Evolutionary conservation across 2,797 vertebrate genomes (phyloP).

Genomic region (Anas georgica): DNA sequence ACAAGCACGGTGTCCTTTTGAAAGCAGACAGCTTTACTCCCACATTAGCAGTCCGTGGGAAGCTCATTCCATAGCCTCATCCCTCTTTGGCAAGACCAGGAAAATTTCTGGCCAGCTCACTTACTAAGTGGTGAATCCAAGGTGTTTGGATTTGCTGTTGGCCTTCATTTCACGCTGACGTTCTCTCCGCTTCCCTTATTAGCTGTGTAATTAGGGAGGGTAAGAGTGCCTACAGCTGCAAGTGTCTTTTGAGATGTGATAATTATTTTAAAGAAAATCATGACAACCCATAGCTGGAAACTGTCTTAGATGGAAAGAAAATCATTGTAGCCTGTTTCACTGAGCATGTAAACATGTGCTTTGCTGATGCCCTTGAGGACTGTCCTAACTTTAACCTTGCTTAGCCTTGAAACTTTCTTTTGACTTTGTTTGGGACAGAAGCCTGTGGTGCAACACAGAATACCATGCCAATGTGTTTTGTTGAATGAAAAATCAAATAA

Average conservation of each 20-base stretch:
- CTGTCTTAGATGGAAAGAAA: slow-evolving; percentile 26
- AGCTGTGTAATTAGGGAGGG: slow-evolving; percentile 44
- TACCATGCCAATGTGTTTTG: accelerated
- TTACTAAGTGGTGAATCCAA: slow-evolving; percentile 23
- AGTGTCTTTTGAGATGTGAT: slow-evolving; percentile 22
- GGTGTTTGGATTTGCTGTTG: slow-evolving; percentile 53
- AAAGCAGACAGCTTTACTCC: neutral
- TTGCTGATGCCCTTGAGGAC: neutral
- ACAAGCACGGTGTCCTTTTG: neutral
- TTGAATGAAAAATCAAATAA: neutral
- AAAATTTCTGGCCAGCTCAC: slow-evolving; percentile 4
- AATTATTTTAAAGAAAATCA: slow-evolving; percentile 26
- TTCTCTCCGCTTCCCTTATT: slow-evolving; percentile 11
- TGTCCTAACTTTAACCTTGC: neutral
- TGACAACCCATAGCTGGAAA: slow-evolving; percentile 30
- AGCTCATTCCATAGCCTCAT: slow-evolving; percentile 61
- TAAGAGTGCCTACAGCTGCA: slow-evolving; percentile 34
- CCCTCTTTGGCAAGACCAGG: slow-evolving; percentile 26
- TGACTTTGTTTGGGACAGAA: neutral
- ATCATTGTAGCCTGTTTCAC: neutral
- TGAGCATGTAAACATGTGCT: neutral
- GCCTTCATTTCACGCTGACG: neutral
- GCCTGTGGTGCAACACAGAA: neutral
- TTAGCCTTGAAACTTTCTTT: neutral
- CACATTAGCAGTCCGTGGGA: neutral